phyloP scores from a whole-genome alignment of 2,113 vertebrate genomes.

The Speoplatyrhinus poulsoni region DNA sequence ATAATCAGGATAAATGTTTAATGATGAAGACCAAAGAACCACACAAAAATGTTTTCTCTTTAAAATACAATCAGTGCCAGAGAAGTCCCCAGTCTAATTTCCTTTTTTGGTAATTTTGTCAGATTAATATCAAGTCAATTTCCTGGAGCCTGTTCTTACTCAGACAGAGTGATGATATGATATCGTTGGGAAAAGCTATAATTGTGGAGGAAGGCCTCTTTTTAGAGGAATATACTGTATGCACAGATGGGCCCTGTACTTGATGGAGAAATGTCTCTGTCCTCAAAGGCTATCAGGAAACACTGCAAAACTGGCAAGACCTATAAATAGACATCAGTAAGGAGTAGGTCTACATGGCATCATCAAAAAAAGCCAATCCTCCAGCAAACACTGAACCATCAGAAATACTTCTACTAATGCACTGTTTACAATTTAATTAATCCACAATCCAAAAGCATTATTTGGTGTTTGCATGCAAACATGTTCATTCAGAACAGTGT shows the following conservation, averaged over 20 bases:
- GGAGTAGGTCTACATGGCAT: conserved; percentile 49
- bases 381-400: conserved; percentile 25
- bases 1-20: conserved; percentile 8
- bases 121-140: conserved; percentile 72
- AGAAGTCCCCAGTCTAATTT: conserved; percentile 55
- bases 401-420: conserved; percentile 10
- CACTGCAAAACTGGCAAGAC: conserved; percentile 64
- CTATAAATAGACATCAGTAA: conserved; percentile 64
- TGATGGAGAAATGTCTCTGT: conserved; percentile 68
- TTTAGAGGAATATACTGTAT: conserved; percentile 50
- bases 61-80: conserved; percentile 45
- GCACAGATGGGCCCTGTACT: conserved; percentile 70
- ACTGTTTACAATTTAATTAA: conserved; percentile 40
- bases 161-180: conserved; percentile 51
- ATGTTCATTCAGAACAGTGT: not conserved
- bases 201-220: conserved; percentile 62
- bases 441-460: conserved; percentile 25
- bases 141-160: conserved; percentile 65
- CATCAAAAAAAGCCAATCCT: conserved; percentile 52
- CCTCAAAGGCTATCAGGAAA: conserved; percentile 62
- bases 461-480: not conserved
- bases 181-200: conserved; percentile 54
- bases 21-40: conserved; percentile 7
- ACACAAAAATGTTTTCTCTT: conserved; percentile 12
- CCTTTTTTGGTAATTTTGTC: conserved; percentile 58